A percentile compares a stretch with the other conserved stretches of the same genome.
These are phyloP conservation scores for Austrolebias charrua DNA, from an alignment of 2,797 vertebrate genomes.

Conservation along the genomic window DNA sequence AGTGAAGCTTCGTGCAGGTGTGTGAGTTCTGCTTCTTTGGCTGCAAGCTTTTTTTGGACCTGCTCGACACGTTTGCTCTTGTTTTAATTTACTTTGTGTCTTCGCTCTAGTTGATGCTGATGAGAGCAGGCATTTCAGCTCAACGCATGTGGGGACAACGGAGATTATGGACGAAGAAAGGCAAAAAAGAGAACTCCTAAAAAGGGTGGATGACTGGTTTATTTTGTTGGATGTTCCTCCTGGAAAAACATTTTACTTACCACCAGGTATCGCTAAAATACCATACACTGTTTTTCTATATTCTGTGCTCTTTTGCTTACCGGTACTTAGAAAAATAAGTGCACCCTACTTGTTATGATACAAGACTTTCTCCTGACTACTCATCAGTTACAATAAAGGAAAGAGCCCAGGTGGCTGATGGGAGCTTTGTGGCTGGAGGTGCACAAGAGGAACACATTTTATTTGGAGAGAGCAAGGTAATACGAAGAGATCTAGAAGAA, in stretches of 20 bases:
- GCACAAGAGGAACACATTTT: constrained; percentile 30
- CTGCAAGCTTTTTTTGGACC: background rate
- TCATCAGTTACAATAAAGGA: constrained; percentile 40
- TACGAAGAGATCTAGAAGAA: constrained; percentile 21
- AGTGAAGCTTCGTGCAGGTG: background rate
- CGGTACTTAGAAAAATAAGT: constrained; percentile 1
- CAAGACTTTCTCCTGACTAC: constrained; percentile 26
- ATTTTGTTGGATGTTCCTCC: constrained; percentile 51
- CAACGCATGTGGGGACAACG: constrained; percentile 21
- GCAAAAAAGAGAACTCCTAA: constrained; percentile 19
- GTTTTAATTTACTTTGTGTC: constrained; percentile 19
- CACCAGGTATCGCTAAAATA: constrained; percentile 54
- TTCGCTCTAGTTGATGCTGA: constrained; percentile 34
- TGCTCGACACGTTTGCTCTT: background rate
- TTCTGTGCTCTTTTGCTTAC: constrained; percentile 3
- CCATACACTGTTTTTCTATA: background rate
- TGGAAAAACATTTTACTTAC: constrained; percentile 30
- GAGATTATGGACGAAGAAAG: constrained; percentile 26
- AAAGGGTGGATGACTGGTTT: constrained; percentile 68
- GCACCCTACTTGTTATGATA: background rate
- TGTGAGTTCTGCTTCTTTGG: constrained; percentile 12
- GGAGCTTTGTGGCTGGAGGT: constrained; percentile 9
- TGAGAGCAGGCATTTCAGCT: constrained; percentile 27
- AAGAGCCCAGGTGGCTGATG: constrained; percentile 12
- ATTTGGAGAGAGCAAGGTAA: constrained; percentile 41